These are phyloP conservation scores for Sebastes trivittatus DNA, from an alignment of 2,797 vertebrate genomes.

Conservation along the genomic window DNA sequence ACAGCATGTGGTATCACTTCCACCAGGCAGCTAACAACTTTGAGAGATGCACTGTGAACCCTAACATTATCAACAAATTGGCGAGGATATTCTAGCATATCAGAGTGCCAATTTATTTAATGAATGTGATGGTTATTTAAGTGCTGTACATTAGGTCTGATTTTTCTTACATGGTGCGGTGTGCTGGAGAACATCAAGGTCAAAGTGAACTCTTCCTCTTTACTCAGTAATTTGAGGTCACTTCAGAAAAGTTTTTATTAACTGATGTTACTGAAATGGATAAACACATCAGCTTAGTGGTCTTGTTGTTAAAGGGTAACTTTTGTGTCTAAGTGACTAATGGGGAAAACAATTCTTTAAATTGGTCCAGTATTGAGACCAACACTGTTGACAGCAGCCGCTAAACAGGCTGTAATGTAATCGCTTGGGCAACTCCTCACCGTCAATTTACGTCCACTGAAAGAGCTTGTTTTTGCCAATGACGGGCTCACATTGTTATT, in stretches of 20 bases:
- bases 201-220: neutral
- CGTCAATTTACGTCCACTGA: no score
- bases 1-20: constrained; percentile 62
- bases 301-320: neutral
- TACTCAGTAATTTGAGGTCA: neutral
- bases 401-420: no score
- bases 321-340: no score
- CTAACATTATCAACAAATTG: constrained; percentile 49
- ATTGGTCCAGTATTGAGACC: neutral
- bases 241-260: neutral
- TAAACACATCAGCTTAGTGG: neutral
- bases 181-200: constrained; percentile 1
- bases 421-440: no score
- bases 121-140: constrained; percentile 31
- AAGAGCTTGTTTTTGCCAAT: no score
- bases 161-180: neutral
- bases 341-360: neutral
- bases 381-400: no score
- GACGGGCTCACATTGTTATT: no score
- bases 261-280: neutral
- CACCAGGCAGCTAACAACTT: constrained; percentile 56
- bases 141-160: neutral
- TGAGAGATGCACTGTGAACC: constrained; percentile 46
- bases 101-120: constrained; percentile 45
- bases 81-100: constrained; percentile 15